Evolutionary conservation across 1,140 invertebrate genomes (phyloP), one percentile per base, ranked within the genome.

Genomic region (Coenobita brevimanus): DNA sequence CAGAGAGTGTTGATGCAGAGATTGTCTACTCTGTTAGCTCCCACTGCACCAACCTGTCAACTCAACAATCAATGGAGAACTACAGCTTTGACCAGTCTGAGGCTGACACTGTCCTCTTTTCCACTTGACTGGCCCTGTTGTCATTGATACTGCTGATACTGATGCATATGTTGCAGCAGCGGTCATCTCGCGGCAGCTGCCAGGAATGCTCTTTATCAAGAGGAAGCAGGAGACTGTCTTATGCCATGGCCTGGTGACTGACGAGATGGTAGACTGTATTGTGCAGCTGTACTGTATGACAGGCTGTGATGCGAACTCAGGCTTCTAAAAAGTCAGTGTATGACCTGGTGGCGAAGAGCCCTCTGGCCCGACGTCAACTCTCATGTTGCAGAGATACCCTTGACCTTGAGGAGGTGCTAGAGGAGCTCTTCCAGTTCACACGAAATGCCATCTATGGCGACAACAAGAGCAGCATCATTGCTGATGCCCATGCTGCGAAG

Each of bases 261-360:
- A 57, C 54, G 54, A 57, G 54, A 57, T 10, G 54, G 54, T n/a
- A 57, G 54, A 57, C 54, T 57, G 54, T 57, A 57, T n/a, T 57
- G 54, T 57, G 54, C 54, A 57, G 54, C 54, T 57, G 54, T n/a
- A 57, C 54, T 57, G 54, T n/a, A 57, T 57, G 54, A 57, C 54
- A 57, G 54, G 54, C 54, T 57, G 54, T 57, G 54, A 57, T 57
- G 54, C n/a, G 13, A 57, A 57, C 54, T 57, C 0, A 0, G n/a
- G 0, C 54, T 15, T 57, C 54, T 15, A 57, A 57, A 57, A 57
- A n/a, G n/a, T n/a, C 13, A 15, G 13, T 1, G 54, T 57, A 57
- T n/a, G 54, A 57, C 54, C 54, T 57, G 54, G 54, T 57, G 54
- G 54, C 54, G 54, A 57, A 57, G 54, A 57, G 54, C 54, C 54